Percentiles rank a stretch among this genome's conserved stretches.
phyloP scores from a whole-genome alignment of 2,888 invertebrate genomes.

The Plemyria rubiginata region DNA sequence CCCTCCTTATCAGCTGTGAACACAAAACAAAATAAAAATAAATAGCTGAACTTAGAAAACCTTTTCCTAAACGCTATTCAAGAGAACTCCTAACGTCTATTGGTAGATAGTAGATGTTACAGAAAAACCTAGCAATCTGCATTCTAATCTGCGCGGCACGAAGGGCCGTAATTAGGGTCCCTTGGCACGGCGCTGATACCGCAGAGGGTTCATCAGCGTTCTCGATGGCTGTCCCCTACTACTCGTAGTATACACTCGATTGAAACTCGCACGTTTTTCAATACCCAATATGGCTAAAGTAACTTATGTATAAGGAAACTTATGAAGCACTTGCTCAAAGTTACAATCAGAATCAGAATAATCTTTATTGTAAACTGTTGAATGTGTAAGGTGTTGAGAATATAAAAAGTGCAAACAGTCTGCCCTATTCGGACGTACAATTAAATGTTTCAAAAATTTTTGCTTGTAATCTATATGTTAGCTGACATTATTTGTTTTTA shows the following conservation, averaged over 20 bases:
- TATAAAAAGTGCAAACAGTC: too few relatives aligned
- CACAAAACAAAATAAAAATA: neutral
- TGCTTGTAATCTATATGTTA: too few relatives aligned
- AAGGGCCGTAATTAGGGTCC: slow-evolving; percentile 65
- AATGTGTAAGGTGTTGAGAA: too few relatives aligned
- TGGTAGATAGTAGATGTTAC: slow-evolving; percentile 10
- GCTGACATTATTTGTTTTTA: too few relatives aligned
- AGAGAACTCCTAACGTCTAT: slow-evolving; percentile 4
- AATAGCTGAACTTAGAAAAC: neutral
- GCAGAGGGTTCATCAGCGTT: slow-evolving; percentile 61
- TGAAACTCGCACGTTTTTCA: neutral
- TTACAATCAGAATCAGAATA: too few relatives aligned
- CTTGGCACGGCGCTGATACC: slow-evolving; percentile 51
- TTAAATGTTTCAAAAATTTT: too few relatives aligned
- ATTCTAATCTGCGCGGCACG: slow-evolving; percentile 56
- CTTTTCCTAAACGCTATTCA: neutral
- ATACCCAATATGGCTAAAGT: too few relatives aligned
- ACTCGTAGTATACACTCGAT: slow-evolving; percentile 19
- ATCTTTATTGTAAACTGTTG: too few relatives aligned
- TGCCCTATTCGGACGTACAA: too few relatives aligned
- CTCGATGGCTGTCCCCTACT: slow-evolving; percentile 42
- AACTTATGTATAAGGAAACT: neutral
- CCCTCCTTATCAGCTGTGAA: neutral
- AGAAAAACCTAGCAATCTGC: slow-evolving; percentile 47
- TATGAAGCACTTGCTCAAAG: too few relatives aligned